Conservation (phyloP, 2,888 invertebrate species). For the Scaptomyza polygonia region DNA sequence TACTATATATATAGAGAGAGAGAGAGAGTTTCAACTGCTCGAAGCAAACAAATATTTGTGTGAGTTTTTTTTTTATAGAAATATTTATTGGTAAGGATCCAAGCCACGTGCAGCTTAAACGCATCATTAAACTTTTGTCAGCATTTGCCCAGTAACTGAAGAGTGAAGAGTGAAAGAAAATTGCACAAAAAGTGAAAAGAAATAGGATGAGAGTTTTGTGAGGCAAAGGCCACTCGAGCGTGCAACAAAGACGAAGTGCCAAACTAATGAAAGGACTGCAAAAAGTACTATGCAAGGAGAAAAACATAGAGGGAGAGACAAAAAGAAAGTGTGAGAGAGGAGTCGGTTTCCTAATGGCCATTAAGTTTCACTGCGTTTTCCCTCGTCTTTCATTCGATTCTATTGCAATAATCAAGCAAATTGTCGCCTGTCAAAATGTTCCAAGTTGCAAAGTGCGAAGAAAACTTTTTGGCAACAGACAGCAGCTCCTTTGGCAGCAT, state of each 20-base stretch:
- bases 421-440: slow-evolving; percentile 75
- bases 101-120: slow-evolving; percentile 37
- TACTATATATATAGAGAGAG: neutral
- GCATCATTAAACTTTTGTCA: slow-evolving; percentile 81
- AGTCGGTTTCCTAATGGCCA: slow-evolving; percentile 37
- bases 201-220: neutral
- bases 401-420: slow-evolving; percentile 72
- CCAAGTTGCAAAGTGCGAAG: slow-evolving; percentile 59
- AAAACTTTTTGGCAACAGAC: slow-evolving; percentile 21
- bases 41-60: slow-evolving; percentile 24
- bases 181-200: neutral
- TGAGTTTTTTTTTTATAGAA: neutral
- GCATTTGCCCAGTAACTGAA: slow-evolving; percentile 14
- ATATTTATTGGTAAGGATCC: slow-evolving; percentile 2
- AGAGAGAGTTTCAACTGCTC: slow-evolving; percentile 18
- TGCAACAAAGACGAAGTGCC: slow-evolving; percentile 57
- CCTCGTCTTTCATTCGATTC: slow-evolving; percentile 24
- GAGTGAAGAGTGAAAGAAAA: neutral
- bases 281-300: slow-evolving; percentile 31
- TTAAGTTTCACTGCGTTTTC: slow-evolving; percentile 36
- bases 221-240: slow-evolving; percentile 50
- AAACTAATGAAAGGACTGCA: slow-evolving; percentile 62
- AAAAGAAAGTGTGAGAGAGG: slow-evolving; percentile 7
- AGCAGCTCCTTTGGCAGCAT: slow-evolving; percentile 1
- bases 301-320: neutral